Base-by-base conservation (phyloP, 2,113 vertebrate genomes). In the Thymallus thymallus region DNA sequence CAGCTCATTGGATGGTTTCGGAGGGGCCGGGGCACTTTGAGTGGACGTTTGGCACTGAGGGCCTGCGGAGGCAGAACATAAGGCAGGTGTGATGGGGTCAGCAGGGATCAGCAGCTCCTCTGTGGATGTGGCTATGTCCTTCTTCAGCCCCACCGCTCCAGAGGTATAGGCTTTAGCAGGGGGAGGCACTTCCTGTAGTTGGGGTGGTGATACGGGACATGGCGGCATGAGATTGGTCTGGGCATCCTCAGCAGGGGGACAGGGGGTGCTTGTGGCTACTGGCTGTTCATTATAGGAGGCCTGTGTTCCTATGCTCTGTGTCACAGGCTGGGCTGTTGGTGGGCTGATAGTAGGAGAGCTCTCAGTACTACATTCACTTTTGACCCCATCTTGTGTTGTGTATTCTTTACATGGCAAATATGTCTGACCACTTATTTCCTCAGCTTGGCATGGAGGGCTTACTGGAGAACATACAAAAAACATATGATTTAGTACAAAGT, bases 1-100 rank as follows among this genome's bases (percentile, higher is more conserved):
- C 81, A 97, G 93, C 91, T 98, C 98, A 78, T 97, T 96, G 68
- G 95, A 96, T 24, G 96, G 95, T 79, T 96, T 98, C 29, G 94
- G 95, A 75, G 85, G 16, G 68, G 85, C 58, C 13, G 18, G 60
- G 67, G 45, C 48, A 67, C 79, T 76, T 55, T 56, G 69, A 29
- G 81, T 29, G 5, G 82, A 69, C 10, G 72, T 77, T 63, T 79
- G 79, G 77, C 69, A 23, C 6, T 45, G 12, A 3, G 76, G 64
- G 68, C 80, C 76, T 68, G 79, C 83, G 5, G 76, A 70, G n/a
- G 73, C 76, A 32, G 58, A 45, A 32, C 76, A 30, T 13, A 46
- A 71, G 71, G 73, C 64, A 5, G 32, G 65, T 51, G 61, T 63
- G 58, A 73, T 26, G 9, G 16, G 73, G 29, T 84, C 77, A 61